Percentiles rank a stretch among this genome's conserved stretches.
Conservation (phyloP, 2,797 vertebrate species). For the Pseudotriccus pelzelni region DNA sequence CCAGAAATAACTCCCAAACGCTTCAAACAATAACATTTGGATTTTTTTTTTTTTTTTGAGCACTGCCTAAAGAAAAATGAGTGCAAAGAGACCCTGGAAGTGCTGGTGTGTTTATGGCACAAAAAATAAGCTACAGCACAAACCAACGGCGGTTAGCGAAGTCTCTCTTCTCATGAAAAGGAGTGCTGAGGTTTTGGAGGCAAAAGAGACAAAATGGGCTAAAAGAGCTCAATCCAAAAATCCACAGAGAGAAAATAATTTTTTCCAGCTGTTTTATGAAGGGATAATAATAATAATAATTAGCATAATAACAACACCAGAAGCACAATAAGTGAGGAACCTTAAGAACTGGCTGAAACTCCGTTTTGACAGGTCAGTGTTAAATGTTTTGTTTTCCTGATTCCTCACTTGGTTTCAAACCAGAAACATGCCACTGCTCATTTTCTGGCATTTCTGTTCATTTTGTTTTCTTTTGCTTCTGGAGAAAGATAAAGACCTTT, state of each 20-base stretch:
- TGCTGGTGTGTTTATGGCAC: not conserved
- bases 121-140: not conserved
- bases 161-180: not conserved
- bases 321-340: not conserved
- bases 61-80: not conserved
- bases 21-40: constrained; percentile 43
- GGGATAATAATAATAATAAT: not conserved
- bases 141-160: not conserved
- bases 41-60: not conserved
- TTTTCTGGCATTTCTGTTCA: not conserved
- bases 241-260: not conserved
- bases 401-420: not conserved
- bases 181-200: not conserved
- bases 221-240: not conserved
- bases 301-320: not conserved
- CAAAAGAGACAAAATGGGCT: not conserved
- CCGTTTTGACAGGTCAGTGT: not conserved
- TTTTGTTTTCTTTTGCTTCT: constrained; percentile 1
- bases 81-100: not conserved
- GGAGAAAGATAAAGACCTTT: constrained; percentile 15
- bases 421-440: not conserved
- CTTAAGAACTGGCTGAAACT: not conserved
- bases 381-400: not conserved
- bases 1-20: constrained; percentile 20
- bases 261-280: not conserved